Evolutionary conservation across 64 coral and sea anemone genomes (phyloP), one percentile per base, ranked within the genome.

Genomic region (Stylophora pistillata): DNA sequence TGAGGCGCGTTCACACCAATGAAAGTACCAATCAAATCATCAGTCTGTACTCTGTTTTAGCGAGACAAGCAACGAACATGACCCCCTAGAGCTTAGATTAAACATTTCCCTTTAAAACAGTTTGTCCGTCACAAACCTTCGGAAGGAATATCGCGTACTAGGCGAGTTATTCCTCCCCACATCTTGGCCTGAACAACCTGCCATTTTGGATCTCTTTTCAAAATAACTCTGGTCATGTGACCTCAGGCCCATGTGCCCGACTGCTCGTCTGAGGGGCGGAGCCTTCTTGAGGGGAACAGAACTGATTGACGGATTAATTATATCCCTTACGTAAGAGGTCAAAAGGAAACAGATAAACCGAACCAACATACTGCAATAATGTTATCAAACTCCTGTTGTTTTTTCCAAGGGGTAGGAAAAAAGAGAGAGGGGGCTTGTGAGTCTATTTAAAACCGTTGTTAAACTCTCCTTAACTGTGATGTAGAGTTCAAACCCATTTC

Each of bases 191-290:
- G 61, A 41, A 84, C 9, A 84, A 16, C 20, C 61, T 52, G 80
- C 80, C 80, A 84, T 84, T 61, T 84, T 84, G 13, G 80, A 84
- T 84, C 80, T 84, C 69, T 37, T 65, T 84, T 82, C 33, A 53
- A 60, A 60, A 84, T 69, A 84, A 84, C 80, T 69, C 32, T 53
- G 80, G 66, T 84, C 80, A 84, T 84, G 80, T 84, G 80, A 84
- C 62, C 33, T 58, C 60, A n/a, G 18, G 33, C 63, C 66, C 61
- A 84, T 84, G 33, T 84, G 58, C 58, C 61, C 20, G 18, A 47
- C 37, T 47, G 37, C n/a, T 47, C 3, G 20, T 34, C 60, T 30
- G 15, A 28, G 31, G 41, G 80, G 59, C 20, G 59, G 59, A 82
- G 10, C 27, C 26, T 58, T 79, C 15, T 47, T 15, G 34, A 82